Base-by-base conservation (phyloP, 2,888 invertebrate species). In the Torymus tubicola region DNA sequence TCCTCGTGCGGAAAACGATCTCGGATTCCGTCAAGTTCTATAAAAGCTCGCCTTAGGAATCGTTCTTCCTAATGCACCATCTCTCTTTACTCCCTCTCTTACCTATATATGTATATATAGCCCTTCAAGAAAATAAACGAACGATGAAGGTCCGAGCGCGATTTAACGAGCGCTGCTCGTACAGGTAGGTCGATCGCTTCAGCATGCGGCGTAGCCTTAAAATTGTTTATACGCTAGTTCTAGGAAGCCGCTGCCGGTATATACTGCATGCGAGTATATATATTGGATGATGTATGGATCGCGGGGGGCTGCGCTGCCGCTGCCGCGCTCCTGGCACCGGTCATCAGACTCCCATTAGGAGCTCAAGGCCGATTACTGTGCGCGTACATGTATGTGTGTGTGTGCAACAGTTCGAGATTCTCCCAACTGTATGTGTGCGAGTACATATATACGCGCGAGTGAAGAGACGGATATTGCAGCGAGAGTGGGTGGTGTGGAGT, bases 311-410 rank as follows among this genome's bases (percentile, higher is more conserved):
- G 42, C 8, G 5, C 31, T 4, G 31, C 31, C 31, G 42, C 8
- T 8, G 42, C 42, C 10, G 42, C 21, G 21, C 21, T 21, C 21
- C 8, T 42, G 42, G 42, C 42, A 42, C 2, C 64, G 67, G 4
- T n/a, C 76, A 76, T 76, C 76, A 61, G 68, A 76, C 68, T 76
- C 68, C 76, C 76, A 76, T 76, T 76, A 76, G 75, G 65, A 58
- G 50, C 52, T 71, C 71, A 71, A 71, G 71, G 71, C 63, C 71
- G 61, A 12, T 8, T 60, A 60, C 3, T 16, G 63, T 42, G 63
- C 63, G 61, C 2, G 21, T 21, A 2, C 63, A 53, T 21, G 21
- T 21, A 2, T 21, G 21, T 21, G 21, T 21, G n/a, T 16, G 63
- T 42, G 63, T 72, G 61, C 18, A 60, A 71, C 61, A 71, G 61